Percentiles rank a stretch among this genome's conserved stretches.
Evolutionary conservation across 2,113 vertebrate species (phyloP).

Genomic region (Coptodon rendalli): DNA sequence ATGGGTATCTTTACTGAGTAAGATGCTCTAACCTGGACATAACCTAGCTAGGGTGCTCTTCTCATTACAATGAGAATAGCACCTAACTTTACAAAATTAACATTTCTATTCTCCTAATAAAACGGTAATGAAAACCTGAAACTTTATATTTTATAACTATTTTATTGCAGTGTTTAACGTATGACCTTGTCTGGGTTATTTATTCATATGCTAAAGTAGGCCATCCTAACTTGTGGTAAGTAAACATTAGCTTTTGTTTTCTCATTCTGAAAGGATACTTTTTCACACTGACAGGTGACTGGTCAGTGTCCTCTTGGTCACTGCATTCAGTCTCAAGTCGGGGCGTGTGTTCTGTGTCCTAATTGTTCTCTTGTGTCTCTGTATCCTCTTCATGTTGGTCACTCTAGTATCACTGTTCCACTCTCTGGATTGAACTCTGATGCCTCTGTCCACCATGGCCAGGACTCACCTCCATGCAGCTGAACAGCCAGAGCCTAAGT

Average conservation of each 20-base stretch:
- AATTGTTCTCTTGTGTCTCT: background rate
- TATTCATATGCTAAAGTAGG: background rate
- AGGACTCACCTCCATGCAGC: too few species aligned
- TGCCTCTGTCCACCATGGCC: background rate
- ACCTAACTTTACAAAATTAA: background rate
- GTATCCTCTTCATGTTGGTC: background rate
- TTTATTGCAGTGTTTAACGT: background rate
- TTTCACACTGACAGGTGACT: background rate
- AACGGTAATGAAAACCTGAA: background rate
- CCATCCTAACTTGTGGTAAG: background rate
- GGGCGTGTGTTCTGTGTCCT: background rate
- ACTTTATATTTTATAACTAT: background rate
- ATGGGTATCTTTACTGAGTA: background rate
- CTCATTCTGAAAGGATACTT: background rate
- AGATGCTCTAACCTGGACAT: background rate
- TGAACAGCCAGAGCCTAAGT: too few species aligned
- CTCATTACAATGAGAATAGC: background rate
- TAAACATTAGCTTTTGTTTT: background rate
- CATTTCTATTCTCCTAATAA: background rate
- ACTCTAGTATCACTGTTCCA: background rate
- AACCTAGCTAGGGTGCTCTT: background rate
- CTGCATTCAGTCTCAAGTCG: background rate
- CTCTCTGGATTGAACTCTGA: background rate
- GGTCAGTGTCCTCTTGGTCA: background rate
- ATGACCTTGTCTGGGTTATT: background rate